Percentiles rank a stretch among this genome's conserved stretches.
Evolutionary conservation across 2,797 vertebrate genomes (phyloP).

Genomic region (Holocentrus rufus): DNA sequence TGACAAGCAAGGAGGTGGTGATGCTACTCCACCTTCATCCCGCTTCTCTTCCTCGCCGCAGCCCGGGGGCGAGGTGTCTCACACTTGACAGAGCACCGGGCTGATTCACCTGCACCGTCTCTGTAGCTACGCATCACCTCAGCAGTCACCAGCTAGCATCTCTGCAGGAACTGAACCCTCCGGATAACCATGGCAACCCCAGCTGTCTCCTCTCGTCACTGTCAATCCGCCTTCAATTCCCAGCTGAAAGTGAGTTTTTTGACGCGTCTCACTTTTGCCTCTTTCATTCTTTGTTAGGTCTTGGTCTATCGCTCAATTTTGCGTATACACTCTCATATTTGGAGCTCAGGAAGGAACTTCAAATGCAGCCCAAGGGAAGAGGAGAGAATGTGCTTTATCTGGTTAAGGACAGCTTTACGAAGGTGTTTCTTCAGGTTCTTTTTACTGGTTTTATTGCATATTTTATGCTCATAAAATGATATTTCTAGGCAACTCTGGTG

Average conservation of each 20-base stretch:
- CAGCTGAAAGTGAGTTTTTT: conserved; percentile 24
- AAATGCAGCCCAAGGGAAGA: conserved; percentile 29
- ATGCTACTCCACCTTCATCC: neutral
- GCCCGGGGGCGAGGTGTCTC: conserved; percentile 58
- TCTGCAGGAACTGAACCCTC: conserved; percentile 53
- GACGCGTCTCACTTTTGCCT: conserved; percentile 50
- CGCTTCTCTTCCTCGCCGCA: conserved; percentile 28
- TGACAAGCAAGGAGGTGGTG: conserved; percentile 38
- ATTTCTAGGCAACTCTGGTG: neutral
- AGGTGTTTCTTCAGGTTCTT: neutral
- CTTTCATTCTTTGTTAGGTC: conserved; percentile 28
- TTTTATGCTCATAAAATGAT: conserved; percentile 18
- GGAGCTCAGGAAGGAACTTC: conserved; percentile 27
- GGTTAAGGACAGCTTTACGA: too few relatives aligned
- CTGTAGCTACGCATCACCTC: conserved; percentile 57
- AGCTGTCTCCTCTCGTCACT: conserved; percentile 50
- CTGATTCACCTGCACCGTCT: conserved; percentile 66
- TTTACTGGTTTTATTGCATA: conserved; percentile 31
- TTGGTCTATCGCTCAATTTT: conserved; percentile 23
- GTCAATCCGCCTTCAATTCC: conserved; percentile 54
- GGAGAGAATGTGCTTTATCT: neutral
- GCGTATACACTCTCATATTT: neutral
- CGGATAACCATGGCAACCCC: conserved; percentile 59
- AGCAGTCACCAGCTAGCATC: conserved; percentile 51
- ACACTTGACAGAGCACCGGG: conserved; percentile 67